A percentile compares a stretch with the other conserved stretches of the same genome.
Conservation (phyloP, 2,797 vertebrate genomes). For the Tokudaia tokunoshimensis region DNA sequence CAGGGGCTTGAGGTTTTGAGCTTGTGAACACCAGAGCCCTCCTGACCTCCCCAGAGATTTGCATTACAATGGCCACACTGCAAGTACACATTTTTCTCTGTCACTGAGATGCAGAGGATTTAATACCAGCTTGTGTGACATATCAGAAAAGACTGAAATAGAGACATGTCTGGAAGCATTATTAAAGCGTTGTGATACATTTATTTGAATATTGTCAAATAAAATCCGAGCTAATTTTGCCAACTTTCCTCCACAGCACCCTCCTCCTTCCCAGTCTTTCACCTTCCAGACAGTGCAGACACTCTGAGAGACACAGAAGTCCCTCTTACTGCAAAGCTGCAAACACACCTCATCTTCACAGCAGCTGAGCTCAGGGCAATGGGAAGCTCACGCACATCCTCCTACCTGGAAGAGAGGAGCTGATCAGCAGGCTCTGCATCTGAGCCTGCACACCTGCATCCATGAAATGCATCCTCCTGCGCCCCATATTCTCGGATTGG, state of each 20-base stretch:
- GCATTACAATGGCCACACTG: neutral
- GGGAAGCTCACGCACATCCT: neutral
- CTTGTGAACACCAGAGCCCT: neutral
- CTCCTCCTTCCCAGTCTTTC: neutral
- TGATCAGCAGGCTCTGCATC: neutral
- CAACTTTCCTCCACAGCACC: neutral
- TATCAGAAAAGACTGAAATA: neutral
- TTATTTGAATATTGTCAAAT: neutral
- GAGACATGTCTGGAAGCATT: neutral
- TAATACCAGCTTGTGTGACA: neutral
- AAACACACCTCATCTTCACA: neutral
- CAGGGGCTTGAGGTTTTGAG: neutral
- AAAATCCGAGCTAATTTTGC: neutral
- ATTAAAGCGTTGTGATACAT: neutral
- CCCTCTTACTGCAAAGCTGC: neutral
- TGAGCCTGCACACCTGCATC: conserved; percentile 59
- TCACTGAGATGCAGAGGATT: neutral
- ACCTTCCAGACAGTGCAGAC: neutral
- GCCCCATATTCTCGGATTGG: neutral
- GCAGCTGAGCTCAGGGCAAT: neutral
- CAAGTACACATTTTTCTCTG: conserved; percentile 40
- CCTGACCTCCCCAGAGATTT: neutral
- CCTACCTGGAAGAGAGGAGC: neutral
- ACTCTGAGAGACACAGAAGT: neutral
- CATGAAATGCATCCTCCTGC: neutral